Conservation (phyloP, 2,888 invertebrate species). For the Plagiodera versicolora region DNA sequence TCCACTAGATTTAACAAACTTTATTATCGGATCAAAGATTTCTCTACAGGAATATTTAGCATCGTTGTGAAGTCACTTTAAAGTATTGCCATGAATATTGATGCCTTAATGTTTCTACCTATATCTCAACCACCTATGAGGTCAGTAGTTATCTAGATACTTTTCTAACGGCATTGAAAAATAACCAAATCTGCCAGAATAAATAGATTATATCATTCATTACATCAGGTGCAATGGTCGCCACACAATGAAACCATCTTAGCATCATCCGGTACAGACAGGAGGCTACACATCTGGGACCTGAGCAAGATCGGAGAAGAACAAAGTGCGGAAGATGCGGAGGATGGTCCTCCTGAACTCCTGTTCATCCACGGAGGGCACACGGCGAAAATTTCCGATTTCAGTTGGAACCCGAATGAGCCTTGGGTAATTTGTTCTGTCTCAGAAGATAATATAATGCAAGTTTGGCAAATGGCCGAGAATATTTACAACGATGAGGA, state of each 20-base stretch:
- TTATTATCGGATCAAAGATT: too few relatives aligned
- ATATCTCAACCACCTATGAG: too few relatives aligned
- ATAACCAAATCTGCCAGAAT: too few relatives aligned
- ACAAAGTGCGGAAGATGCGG: conserved; percentile 96
- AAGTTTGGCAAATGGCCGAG: conserved; percentile 99
- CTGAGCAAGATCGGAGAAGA: conserved; percentile 99
- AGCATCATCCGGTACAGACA: conserved; percentile 97
- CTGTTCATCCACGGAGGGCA: conserved; percentile 98
- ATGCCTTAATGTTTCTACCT: too few relatives aligned
- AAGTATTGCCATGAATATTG: too few relatives aligned
- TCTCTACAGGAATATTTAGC: too few relatives aligned
- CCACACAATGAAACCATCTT: conserved; percentile 99
- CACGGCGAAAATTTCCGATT: conserved; percentile 99
- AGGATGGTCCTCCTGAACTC: conserved; percentile 97
- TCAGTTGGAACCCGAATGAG: conserved; percentile 99
- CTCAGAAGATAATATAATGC: conserved; percentile 99
- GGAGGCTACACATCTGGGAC: conserved; percentile 98
- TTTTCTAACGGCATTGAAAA: too few relatives aligned
- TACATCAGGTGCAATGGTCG: conserved; percentile 95
- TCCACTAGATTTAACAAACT: too few relatives aligned
- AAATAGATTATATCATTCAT: too few relatives aligned
- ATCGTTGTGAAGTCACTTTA: too few relatives aligned
- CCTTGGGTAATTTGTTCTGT: conserved; percentile 99
- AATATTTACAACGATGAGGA: conserved; percentile 99
- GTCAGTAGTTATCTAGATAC: too few relatives aligned